Evolutionary conservation across 2,888 invertebrate species (phyloP).

Genomic region (Drosophila prostipennis): DNA sequence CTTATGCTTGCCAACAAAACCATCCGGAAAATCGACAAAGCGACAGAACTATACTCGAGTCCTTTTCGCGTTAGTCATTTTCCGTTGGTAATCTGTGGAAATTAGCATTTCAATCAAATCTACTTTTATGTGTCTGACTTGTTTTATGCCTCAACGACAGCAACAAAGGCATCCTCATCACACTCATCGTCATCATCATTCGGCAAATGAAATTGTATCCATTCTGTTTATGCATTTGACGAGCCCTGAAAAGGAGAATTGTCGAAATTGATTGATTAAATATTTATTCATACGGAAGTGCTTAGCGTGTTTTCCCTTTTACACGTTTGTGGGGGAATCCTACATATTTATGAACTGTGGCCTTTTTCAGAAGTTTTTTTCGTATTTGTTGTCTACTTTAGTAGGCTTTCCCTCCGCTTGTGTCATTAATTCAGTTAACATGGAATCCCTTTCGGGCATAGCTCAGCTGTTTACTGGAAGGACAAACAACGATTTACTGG

Average conservation of each 20-base stretch:
- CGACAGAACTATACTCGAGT: not conserved
- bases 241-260: conserved; percentile 49
- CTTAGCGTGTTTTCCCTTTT: conserved; percentile 48
- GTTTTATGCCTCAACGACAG: conserved; percentile 62
- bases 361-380: not conserved
- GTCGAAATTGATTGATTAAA: conserved; percentile 48
- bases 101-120: conserved; percentile 81
- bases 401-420: conserved; percentile 20
- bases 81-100: conserved; percentile 40
- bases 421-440: conserved; percentile 44
- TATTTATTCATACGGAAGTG: conserved; percentile 60
- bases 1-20: too few relatives aligned
- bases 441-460: conserved; percentile 23
- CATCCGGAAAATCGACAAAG: not conserved
- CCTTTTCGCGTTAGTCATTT: conserved; percentile 11
- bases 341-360: conserved; percentile 46
- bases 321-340: conserved; percentile 23
- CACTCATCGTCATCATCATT: conserved; percentile 40
- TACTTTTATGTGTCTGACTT: conserved; percentile 75
- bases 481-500: not conserved
- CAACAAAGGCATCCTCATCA: conserved; percentile 29
- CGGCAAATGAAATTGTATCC: conserved; percentile 50
- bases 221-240: conserved; percentile 46
- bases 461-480: conserved; percentile 4
- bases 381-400: conserved; percentile 25